These are phyloP conservation scores for Agriotes lineatus DNA, from an alignment of 2,888 invertebrate species.

Conservation along the genomic window DNA sequence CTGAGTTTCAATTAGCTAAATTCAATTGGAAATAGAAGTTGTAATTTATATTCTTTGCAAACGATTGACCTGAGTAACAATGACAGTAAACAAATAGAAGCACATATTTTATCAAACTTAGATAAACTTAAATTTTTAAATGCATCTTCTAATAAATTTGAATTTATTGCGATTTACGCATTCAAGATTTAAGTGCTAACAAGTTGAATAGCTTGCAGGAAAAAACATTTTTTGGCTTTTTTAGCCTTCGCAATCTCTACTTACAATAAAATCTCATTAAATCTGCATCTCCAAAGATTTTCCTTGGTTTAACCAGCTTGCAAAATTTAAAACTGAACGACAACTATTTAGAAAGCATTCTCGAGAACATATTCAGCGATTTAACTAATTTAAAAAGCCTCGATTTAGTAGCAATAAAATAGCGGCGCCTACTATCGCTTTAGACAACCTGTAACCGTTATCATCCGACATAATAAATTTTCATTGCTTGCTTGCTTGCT, in stretches of 20 bases:
- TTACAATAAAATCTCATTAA: too few relatives aligned
- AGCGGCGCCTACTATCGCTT: background rate
- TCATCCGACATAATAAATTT: background rate
- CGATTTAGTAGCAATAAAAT: background rate
- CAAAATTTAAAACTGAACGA: background rate
- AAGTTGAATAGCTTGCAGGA: background rate
- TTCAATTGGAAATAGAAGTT: too few relatives aligned
- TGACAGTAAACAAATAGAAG: too few relatives aligned
- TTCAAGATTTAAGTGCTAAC: slow-evolving; percentile 11
- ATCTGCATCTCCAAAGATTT: too few relatives aligned
- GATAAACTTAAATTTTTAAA: background rate
- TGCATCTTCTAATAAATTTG: background rate
- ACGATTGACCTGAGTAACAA: too few relatives aligned
- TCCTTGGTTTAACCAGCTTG: too few relatives aligned
- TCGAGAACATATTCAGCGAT: background rate
- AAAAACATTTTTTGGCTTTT: background rate
- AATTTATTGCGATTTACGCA: background rate
- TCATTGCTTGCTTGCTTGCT: too few relatives aligned
- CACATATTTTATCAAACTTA: background rate
- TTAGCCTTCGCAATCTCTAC: too few relatives aligned
- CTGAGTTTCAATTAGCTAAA: too few relatives aligned
- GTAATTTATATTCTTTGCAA: too few relatives aligned
- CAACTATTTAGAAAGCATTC: background rate
- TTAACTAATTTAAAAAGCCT: background rate
- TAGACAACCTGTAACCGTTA: background rate